Evolutionary conservation across 2,113 vertebrate genomes (phyloP), one percentile per base, ranked within the genome.

Genomic region (Tilapia sparmanii): DNA sequence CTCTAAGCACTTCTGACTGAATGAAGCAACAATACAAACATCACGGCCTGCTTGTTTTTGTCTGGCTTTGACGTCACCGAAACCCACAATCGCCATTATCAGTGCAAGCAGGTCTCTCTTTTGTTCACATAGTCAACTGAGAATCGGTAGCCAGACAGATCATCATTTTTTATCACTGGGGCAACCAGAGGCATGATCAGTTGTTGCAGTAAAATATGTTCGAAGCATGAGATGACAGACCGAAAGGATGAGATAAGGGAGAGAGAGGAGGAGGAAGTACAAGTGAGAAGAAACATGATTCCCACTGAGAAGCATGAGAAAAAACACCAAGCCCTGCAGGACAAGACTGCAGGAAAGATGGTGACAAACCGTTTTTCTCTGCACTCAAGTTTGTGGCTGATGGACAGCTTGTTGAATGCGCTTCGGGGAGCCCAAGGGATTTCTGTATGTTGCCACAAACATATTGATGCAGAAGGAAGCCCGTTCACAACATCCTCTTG

Each of bases 11-110:
- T 66, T 38, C 61, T 45, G 13, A 3, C 22, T 50, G 59, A 40
- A 16, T 38, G 19, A 80, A 73, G 53, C 82, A 85, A 22, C 79
- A 81, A 71, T 47, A 73, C 81, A 81, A 86, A 61, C 71, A 61
- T 45, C 83, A 59, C 35, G 0, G 24, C 42, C 35, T 83, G 18
- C 55, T 82, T 59, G 85, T 89, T 84, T 84, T 85, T 71, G n/a
- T 85, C 63, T 76, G 50, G 16, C 76, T 68, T 83, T 93, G 90
- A 91, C 76, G 82, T 93, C 93, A 94, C 45, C 29, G 5, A 73
- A 86, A 68, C 66, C 83, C 45, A 59, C 47, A 83, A 45, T 45
- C 57, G 73, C 73, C 87, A 42, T 88, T 92, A 86, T 88, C 86
- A 35, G 83, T 12, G 52, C 61, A 7, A 85, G 52, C 85, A 91